phyloP scores from a whole-genome alignment of 2,113 vertebrate genomes.

The rat (Rattus norvegicus) region GRCr8 NC_086032.1:64890001-64890500 shows the following conservation, averaged over 20 bases:
- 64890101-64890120: not conserved
- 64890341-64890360: not conserved
- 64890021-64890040: not conserved
- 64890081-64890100: not conserved
- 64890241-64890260: not conserved
- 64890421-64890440: not conserved
- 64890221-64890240: not conserved
- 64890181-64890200: not conserved
- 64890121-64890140: not conserved
- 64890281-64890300: not conserved
- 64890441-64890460: not conserved
- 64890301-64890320: not conserved
- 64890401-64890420: not conserved
- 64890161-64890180: not conserved
- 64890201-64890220: not conserved
- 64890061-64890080: not conserved
- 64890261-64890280: not conserved
- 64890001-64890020: not conserved
- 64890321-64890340: conserved; percentile 21
- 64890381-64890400: not conserved
- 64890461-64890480: conserved; percentile 12
- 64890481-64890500: not conserved
- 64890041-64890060: not conserved
- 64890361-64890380: not conserved
- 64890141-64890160: not conserved